Base-by-base conservation (phyloP, 2,888 invertebrate species). In the Uropetala carovei region DNA sequence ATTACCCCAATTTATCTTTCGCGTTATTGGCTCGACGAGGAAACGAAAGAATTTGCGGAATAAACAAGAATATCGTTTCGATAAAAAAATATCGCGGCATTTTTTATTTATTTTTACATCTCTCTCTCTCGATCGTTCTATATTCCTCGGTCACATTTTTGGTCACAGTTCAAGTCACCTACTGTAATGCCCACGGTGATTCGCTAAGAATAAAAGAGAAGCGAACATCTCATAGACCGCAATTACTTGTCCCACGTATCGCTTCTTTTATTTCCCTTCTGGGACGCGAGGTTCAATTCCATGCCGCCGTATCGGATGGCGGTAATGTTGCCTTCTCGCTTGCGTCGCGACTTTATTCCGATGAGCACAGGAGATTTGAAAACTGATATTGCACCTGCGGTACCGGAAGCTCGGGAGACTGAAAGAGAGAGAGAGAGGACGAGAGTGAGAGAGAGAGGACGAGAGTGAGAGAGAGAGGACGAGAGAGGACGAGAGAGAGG, bases 151-250 rank as follows among this genome's bases (percentile, higher is more conserved):
- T n/a, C n/a, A 22, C 18, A 9, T 68, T 18, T 68, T 68, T 68
- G 18, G 22, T 68, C 18, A 68, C 68, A 68, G 68, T 68, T n/a
- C 68, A n/a, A 7, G 68, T 68, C 68, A 22, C 7, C 18, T 68
- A 3, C 10, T 68, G 68, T 18, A 18, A 68, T 11, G n/a, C 68
- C 68, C 68, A n/a, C n/a, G 4, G 68, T n/a, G 10, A 68, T n/a
- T 11, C 68, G n/a, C n/a, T 1, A 9, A 18, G 9, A 7, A n/a
- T n/a, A 68, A n/a, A 68, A 68, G n/a, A 18, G 8, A 10, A n/a
- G 68, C 22, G 68, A 68, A n/a, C n/a, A 68, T 68, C 64, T 64
- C 64, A 64, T 64, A 64, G 64, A 64, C 64, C 68, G 68, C 75
- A 75, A 75, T 75, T 75, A 75, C 75, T 22, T 11, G 75, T 2